Evolutionary conservation across 2,797 vertebrate genomes (phyloP).

Genomic region (Girardinus metallicus): DNA sequence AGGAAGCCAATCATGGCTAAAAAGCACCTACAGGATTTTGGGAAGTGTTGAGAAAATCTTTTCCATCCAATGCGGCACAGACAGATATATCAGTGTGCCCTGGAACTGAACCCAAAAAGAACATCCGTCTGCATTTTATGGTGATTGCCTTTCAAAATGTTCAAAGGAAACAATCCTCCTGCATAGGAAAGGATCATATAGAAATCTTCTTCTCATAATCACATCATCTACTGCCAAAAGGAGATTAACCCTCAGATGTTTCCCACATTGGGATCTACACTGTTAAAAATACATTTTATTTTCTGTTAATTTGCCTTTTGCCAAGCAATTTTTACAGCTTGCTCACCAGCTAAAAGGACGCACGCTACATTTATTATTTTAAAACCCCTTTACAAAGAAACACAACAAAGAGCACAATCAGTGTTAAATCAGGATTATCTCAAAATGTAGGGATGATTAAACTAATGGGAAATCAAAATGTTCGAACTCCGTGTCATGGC

Average conservation of each 20-base stretch:
- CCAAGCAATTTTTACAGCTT: not conserved
- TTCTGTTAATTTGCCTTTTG: not conserved
- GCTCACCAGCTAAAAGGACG: not conserved
- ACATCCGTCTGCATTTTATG: slow-evolving; percentile 51
- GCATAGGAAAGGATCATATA: slow-evolving; percentile 28
- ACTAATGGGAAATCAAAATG: not conserved
- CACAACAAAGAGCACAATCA: not conserved
- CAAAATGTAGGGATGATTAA: not conserved
- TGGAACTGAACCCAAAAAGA: slow-evolving; percentile 45
- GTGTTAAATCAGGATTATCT: not conserved
- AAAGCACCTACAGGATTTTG: slow-evolving; percentile 57
- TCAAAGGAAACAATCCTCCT: slow-evolving; percentile 50
- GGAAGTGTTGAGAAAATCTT: slow-evolving; percentile 55
- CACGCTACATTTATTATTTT: not conserved
- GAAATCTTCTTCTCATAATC: slow-evolving; percentile 38
- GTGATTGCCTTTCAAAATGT: slow-evolving; percentile 48
- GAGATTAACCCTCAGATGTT: slow-evolving; percentile 22
- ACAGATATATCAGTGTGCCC: slow-evolving; percentile 41
- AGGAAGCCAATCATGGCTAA: slow-evolving; percentile 57
- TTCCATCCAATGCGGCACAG: slow-evolving; percentile 24
- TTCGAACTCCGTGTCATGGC: not conserved
- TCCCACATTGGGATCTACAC: not conserved
- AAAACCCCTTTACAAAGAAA: not conserved
- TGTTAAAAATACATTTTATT: slow-evolving; percentile 6
- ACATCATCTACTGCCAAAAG: slow-evolving; percentile 17